A percentile compares a stretch with the other conserved stretches of the same genome.
phyloP scores from a whole-genome alignment of 2,113 vertebrate genomes.

The Colossoma macropomum region DNA sequence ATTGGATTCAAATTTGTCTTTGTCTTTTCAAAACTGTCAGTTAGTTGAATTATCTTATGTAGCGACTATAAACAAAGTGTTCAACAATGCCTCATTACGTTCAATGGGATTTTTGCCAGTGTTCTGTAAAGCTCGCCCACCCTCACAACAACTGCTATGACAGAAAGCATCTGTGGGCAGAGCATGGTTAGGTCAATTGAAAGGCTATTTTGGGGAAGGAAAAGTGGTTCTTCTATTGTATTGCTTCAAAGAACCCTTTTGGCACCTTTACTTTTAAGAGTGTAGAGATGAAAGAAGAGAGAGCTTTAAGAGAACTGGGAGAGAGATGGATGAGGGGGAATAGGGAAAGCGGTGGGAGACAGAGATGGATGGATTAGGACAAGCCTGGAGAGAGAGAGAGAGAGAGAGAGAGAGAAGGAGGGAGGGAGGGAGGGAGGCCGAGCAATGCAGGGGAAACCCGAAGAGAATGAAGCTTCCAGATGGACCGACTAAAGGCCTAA shows the following conservation, averaged over 20 bases:
- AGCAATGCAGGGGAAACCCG: constrained; percentile 7
- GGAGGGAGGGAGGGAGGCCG: constrained; percentile 29
- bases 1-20: no score
- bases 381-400: constrained; percentile 6
- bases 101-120: background rate
- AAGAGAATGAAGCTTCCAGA: constrained; percentile 12
- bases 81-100: no score
- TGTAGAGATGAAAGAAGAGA: constrained; percentile 16
- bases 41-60: no score
- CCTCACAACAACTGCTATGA: background rate
- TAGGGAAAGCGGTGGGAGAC: constrained; percentile 24
- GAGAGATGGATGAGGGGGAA: constrained; percentile 38
- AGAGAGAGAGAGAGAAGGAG: constrained; percentile 36
- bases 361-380: constrained; percentile 42
- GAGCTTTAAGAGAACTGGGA: constrained; percentile 18
- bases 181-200: background rate
- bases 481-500: constrained; percentile 43
- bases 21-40: no score
- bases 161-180: background rate
- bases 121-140: background rate
- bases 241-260: no score
- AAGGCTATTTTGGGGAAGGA: no score
- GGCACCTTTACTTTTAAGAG: background rate
- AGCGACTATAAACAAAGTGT: no score
- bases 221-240: no score